Base-by-base conservation (phyloP, 2,797 vertebrate genomes). In the Acrossocheilus wenchowensis region DNA sequence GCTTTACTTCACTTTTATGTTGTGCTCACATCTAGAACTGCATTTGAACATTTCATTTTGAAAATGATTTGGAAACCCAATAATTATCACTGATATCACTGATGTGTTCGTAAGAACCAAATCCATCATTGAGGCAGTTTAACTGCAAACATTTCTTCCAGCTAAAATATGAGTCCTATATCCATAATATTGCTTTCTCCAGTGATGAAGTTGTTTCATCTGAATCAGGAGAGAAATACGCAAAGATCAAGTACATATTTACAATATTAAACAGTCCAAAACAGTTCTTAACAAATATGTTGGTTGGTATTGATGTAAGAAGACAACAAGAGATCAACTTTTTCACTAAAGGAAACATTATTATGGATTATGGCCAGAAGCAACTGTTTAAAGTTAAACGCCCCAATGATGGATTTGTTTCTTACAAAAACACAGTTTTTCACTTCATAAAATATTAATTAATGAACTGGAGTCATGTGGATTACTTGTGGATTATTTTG, bases 31-130 rank as follows among this genome's bases (percentile, higher is more conserved):
- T 23, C 39, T 71, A 71, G 23, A 30, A 78, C 5, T 52, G n/a
- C 36, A 36, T 26, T 6, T 9, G 60, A 62, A 84, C 9, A 86
- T 39, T 39, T 86, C 36, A 52, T 50, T 78, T 83, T 39, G 83
- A 81, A 83, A 87, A 87, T 81, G 72, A n/a, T 78, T 81, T 89
- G 43, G 41, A 83, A 83, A 41, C 81, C 43, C 36, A 74, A 74
- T 78, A 83, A 86, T 78, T 54, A 79, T 30, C 66, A 80, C 50
- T 80, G 36, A 64, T 9, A 39, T 26, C 26, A 60, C 62, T 30
- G 30, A 2, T 30, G 14, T 34, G 12, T 66, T 34, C 15, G 6
- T 7, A 66, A 30, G 26, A 66, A 66, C 34, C 26, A 15, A 66
- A 66, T 66, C 62, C 26, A 34, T 30, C 62, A 52, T 52, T 52